These are phyloP conservation scores for Novumbra hubbsi DNA, from an alignment of 2,797 vertebrate species.

Conservation along the genomic window DNA sequence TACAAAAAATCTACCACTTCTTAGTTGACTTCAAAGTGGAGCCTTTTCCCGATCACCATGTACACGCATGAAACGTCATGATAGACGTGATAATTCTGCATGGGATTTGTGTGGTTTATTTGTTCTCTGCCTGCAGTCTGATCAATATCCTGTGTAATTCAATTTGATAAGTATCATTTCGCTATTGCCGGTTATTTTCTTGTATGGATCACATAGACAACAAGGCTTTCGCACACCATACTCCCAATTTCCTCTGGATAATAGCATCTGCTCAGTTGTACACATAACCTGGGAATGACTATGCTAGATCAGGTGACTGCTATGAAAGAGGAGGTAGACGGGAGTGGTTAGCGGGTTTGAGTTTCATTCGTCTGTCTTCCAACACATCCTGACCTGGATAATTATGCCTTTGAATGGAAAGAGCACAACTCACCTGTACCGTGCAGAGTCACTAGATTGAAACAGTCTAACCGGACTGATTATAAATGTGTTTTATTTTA, in stretches of 20 bases:
- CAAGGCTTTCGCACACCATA: neutral
- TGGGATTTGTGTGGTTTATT: neutral
- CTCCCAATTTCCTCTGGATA: neutral
- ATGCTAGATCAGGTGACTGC: slow-evolving; percentile 37
- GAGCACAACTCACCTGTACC: neutral
- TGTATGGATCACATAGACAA: neutral
- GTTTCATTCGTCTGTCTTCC: slow-evolving; percentile 32
- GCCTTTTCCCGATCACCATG: neutral
- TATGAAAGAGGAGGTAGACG: neutral
- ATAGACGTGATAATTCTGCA: neutral
- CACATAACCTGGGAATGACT: neutral
- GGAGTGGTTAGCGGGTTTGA: slow-evolving; percentile 12
- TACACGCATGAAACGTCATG: too few relatives aligned
- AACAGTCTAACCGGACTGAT: neutral
- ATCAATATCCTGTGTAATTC: neutral
- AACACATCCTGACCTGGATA: slow-evolving; percentile 34
- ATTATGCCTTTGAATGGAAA: neutral
- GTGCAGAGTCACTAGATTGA: neutral
- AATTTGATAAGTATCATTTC: neutral
- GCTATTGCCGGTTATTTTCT: neutral
- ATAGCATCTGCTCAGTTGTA: slow-evolving; percentile 19
- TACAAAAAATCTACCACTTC: neutral
- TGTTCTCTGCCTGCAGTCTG: neutral
- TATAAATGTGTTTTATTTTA: neutral
- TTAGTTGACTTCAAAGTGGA: neutral